These are phyloP conservation scores for Hydropsyche tenuis DNA, from an alignment of 1,140 invertebrate species.

Conservation along the genomic window DNA sequence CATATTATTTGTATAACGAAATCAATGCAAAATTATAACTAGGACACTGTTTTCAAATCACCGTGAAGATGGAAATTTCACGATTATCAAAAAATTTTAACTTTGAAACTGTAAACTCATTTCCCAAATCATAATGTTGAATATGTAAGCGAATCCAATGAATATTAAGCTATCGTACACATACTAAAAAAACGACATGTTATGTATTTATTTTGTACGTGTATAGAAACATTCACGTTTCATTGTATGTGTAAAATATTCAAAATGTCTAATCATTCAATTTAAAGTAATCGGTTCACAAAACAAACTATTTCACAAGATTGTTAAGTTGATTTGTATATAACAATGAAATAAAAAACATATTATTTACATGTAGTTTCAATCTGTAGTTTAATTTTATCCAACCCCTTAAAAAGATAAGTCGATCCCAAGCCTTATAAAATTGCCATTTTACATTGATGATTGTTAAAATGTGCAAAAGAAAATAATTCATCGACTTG, in stretches of 20 bases:
- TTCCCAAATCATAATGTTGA: too few species aligned
- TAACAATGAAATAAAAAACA: constrained; percentile 21
- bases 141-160: too few species aligned
- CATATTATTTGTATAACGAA: constrained; percentile 9
- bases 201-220: background rate
- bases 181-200: background rate
- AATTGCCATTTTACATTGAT: too few species aligned
- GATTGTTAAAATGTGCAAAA: too few species aligned
- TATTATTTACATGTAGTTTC: constrained; percentile 16
- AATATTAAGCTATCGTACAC: background rate
- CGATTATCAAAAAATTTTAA: too few species aligned
- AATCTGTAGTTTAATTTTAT: background rate
- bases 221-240: background rate
- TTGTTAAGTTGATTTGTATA: constrained; percentile 21
- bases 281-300: background rate
- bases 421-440: too few species aligned
- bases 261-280: background rate
- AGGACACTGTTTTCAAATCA: too few species aligned
- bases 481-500: too few species aligned
- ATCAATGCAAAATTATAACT: background rate
- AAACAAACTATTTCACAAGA: background rate
- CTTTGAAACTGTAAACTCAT: too few species aligned
- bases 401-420: background rate
- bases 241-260: background rate
- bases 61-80: too few species aligned